These are phyloP conservation scores for Dryomyza anilis DNA, from an alignment of 2,888 invertebrate species.

Conservation along the genomic window DNA sequence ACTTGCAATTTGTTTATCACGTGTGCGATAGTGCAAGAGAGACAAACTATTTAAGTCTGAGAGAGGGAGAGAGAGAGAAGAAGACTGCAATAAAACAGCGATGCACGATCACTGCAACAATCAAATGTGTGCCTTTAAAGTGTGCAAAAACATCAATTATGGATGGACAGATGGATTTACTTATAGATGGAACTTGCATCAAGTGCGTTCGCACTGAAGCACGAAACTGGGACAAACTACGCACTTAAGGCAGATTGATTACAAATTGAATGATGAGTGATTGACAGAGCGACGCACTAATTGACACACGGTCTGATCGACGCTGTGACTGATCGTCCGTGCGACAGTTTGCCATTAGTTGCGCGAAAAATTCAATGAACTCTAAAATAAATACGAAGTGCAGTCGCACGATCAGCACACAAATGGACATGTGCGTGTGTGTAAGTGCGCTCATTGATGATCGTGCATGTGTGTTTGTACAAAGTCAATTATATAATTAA, in stretches of 20 bases:
- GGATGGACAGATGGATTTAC: slow-evolving; percentile 6
- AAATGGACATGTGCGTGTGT: not conserved
- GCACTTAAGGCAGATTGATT: slow-evolving; percentile 22
- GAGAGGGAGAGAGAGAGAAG: not conserved
- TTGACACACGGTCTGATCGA: not conserved
- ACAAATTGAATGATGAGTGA: slow-evolving; percentile 11
- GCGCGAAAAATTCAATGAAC: slow-evolving; percentile 19
- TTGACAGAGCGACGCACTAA: slow-evolving; percentile 16
- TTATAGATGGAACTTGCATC: slow-evolving; percentile 16
- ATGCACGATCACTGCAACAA: not conserved
- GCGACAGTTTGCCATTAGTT: not conserved
- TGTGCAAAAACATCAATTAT: slow-evolving; percentile 16
- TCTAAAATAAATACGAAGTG: not conserved
- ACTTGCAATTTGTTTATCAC: slow-evolving; percentile 23
- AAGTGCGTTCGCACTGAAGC: slow-evolving; percentile 32
- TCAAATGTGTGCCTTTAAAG: slow-evolving; percentile 23
- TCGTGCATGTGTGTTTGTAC: not conserved
- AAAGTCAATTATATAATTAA: not conserved
- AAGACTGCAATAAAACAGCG: slow-evolving; percentile 10
- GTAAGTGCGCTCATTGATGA: too few species aligned
- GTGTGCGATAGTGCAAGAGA: slow-evolving; percentile 9
- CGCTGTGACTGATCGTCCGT: not conserved
- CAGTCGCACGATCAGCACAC: not conserved
- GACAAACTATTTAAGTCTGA: not conserved
- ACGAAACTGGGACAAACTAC: slow-evolving; percentile 44